phyloP scores from a whole-genome alignment of 2,888 invertebrate genomes.

The Pristionchus japonicus region DNA sequence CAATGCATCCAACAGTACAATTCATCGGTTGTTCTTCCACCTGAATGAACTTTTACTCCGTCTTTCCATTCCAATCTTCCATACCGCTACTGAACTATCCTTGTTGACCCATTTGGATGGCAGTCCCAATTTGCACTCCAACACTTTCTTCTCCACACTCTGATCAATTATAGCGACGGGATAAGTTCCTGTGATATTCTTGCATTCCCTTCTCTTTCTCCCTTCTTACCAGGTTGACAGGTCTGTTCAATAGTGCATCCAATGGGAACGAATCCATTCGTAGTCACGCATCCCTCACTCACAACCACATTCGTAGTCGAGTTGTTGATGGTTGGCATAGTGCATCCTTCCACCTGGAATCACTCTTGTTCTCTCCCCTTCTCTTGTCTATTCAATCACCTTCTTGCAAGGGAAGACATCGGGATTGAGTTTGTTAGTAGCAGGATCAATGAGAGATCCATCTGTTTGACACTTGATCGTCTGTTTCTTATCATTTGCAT shows the following conservation, averaged over 20 bases:
- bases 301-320: background rate
- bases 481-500: background rate
- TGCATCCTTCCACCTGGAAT: conserved; percentile 21
- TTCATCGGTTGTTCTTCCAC: background rate
- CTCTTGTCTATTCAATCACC: background rate
- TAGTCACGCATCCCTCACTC: background rate
- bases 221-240: conserved; percentile 1
- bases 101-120: conserved; percentile 36
- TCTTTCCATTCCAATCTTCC: background rate
- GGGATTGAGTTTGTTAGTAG: conserved; percentile 2
- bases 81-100: background rate
- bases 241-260: conserved; percentile 1
- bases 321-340: background rate
- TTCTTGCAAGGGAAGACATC: conserved; percentile 3
- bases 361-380: background rate
- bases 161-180: background rate
- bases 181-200: background rate
- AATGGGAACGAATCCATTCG: background rate
- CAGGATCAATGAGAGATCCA: conserved; percentile 16
- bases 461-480: conserved; percentile 12
- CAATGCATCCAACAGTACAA: background rate
- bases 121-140: conserved; percentile 23
- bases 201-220: background rate
- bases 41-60: background rate
- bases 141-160: background rate